These are phyloP conservation scores for Sterna hirundo DNA, from an alignment of 2,113 vertebrate species.

Conservation along the genomic window DNA sequence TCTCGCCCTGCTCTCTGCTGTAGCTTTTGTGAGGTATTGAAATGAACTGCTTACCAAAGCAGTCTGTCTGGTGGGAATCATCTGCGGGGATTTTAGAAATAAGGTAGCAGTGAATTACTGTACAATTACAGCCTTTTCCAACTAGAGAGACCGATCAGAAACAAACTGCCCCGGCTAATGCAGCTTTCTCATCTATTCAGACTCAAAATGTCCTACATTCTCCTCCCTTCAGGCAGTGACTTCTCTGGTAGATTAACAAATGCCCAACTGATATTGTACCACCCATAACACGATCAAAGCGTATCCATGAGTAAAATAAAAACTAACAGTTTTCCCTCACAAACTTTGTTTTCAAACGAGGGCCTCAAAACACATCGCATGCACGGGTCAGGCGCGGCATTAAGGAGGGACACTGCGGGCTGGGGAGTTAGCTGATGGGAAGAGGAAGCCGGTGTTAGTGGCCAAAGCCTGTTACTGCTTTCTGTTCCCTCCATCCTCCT, in stretches of 20 bases:
- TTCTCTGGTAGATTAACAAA: background rate
- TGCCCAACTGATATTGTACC: background rate
- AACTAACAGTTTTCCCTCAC: background rate
- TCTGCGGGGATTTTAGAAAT: constrained; percentile 38
- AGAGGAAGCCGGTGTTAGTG: background rate
- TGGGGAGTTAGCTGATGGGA: background rate
- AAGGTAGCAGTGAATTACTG: constrained; percentile 46
- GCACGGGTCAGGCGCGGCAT: rapidly evolving
- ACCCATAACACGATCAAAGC: background rate
- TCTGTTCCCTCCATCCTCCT: background rate
- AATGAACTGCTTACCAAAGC: constrained; percentile 61
- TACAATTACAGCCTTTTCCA: constrained; percentile 26
- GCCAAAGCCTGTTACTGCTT: background rate
- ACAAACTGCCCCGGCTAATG: background rate
- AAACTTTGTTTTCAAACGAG: background rate
- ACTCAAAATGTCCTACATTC: background rate
- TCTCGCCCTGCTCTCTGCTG: background rate
- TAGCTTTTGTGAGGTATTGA: constrained; percentile 43
- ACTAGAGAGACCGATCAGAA: background rate
- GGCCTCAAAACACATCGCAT: background rate
- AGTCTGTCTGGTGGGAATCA: constrained; percentile 41
- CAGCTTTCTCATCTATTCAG: background rate
- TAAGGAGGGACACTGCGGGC: background rate
- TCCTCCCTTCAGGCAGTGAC: background rate
- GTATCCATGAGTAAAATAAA: background rate